Evolutionary conservation across 2,113 vertebrate species (phyloP).

Genomic region (Australoheros scitulus): DNA sequence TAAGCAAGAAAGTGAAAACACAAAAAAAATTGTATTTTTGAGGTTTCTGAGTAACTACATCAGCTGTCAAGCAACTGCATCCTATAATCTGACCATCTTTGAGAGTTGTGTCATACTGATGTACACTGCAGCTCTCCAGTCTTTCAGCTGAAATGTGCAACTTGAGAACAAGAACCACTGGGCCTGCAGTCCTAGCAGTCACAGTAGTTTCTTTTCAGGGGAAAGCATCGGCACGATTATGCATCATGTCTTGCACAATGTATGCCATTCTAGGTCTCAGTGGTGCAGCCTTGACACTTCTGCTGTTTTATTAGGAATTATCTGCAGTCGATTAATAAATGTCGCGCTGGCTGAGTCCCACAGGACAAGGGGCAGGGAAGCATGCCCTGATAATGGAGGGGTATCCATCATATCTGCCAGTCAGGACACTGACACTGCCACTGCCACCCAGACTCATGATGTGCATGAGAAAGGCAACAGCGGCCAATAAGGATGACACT

Average conservation of each 20-base stretch:
- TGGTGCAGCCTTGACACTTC: constrained; percentile 39
- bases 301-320: constrained; percentile 71
- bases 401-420: constrained; percentile 71
- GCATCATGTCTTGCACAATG: constrained; percentile 54
- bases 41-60: neutral
- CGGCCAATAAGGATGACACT: constrained; percentile 10
- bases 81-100: constrained; percentile 31
- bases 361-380: constrained; percentile 49
- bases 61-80: neutral
- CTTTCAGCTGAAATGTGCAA: constrained; percentile 44
- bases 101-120: constrained; percentile 11
- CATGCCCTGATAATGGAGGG: constrained; percentile 64
- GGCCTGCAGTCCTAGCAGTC: constrained; percentile 35
- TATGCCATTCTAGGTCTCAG: constrained; percentile 39
- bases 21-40: neutral
- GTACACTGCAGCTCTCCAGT: constrained; percentile 20
- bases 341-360: constrained; percentile 48
- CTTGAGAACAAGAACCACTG: constrained; percentile 43
- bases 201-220: constrained; percentile 48
- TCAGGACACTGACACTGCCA: constrained; percentile 41
- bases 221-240: constrained; percentile 56
- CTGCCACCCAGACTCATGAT: constrained; percentile 45
- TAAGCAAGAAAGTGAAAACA: neutral
- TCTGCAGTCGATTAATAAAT: constrained; percentile 74
- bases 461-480: neutral